Base-by-base conservation (phyloP, 1,140 invertebrate genomes). In the Halyomorpha halys region DNA sequence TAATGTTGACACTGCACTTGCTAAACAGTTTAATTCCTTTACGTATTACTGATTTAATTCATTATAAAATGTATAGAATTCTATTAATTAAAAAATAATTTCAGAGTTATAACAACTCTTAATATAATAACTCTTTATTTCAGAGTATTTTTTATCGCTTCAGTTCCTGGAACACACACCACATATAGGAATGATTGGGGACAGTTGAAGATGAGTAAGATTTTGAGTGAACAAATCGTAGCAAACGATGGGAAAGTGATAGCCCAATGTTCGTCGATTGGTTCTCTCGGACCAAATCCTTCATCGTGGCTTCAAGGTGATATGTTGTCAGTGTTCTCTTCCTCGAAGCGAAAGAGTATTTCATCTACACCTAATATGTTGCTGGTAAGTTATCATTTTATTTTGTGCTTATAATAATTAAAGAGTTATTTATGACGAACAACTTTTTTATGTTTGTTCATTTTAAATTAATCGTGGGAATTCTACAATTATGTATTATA, bases 251-350 rank as follows among this genome's bases (percentile, higher is more conserved):
- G 59, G 85, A 79, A 80, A 19, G 73, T 90, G 8, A 74, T 95
- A 30, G 86, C 86, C 16, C 94, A 97, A 75, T 89, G 90, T 68
- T 95, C 91, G 15, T 95, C 91, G 68, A 89, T 97, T 64, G 94
- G 95, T 8, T 87, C 84, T 39, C 80, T 94, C 44, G 92, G 92
- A 11, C 73, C 82, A 5, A 81, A 75, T 65, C 79, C 82, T 34
- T 79, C 82, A n/a, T 74, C 79, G 15, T 93, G 89, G 89, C 70
- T 92, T 13, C 74, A 76, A 49, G 77, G 79, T 27, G 82, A 88
- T 65, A 82, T 89, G 65, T 73, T 85, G 9, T 74, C 79, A 16
- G 83, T 82, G 61, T 75, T 71, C 30, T 63, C 61, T 30, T 56
- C 44, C 16, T 59, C 51, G 6, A 30, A 66, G 30, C 51, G 63